Evolutionary conservation across 2,797 vertebrate genomes (phyloP), one percentile per base, ranked within the genome.

Genomic region (Halcyon chelicuti): DNA sequence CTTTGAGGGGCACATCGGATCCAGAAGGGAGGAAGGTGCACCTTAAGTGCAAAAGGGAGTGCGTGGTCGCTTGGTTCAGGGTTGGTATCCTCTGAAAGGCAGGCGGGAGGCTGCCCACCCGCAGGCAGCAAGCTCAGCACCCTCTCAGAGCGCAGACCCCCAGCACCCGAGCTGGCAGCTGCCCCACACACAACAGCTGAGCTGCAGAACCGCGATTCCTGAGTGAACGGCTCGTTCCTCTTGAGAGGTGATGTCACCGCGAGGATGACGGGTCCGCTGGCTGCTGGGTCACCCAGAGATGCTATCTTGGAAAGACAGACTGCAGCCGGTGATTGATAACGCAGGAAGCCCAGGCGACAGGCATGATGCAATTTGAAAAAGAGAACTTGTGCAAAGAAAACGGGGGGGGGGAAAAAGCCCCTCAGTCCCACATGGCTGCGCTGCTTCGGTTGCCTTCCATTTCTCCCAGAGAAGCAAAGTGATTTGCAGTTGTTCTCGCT

Each of bases 401-500:
- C 0, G 0, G 14, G 26, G 26, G 40, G 49, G 26, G 46, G 20
- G 5, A 1, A 5, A 12, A n/a, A 73, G n/a, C 57, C 20, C 33
- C 52, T 26, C 1, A 1, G 15, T 13, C 25, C 66, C 49, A 0
- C 17, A 7, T 12, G 0, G 5, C 7, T n/a, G 1, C 0, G 0
- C 71, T 31, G 67, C 55, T 65, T 18, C 55, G 4, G 0, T 2
- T 31, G 58, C 44, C 20, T 44, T 26, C 40, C 2, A 0, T 1
- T 14, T 28, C 4, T 60, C 65, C 47, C 40, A 18, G 29, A n/a
- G 54, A 51, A 55, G 57, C 33, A 42, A 8, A 66, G 74, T 12
- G 12, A 26, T 37, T 61, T 10, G 42, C 29, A 19, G 35, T 31
- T 23, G 55, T 35, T 84, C 26, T 39, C 68, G 58, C 62, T 51